These are phyloP conservation scores for Ictalurus punctatus DNA, from an alignment of 2,113 vertebrate species.

Conservation along the genomic window DNA sequence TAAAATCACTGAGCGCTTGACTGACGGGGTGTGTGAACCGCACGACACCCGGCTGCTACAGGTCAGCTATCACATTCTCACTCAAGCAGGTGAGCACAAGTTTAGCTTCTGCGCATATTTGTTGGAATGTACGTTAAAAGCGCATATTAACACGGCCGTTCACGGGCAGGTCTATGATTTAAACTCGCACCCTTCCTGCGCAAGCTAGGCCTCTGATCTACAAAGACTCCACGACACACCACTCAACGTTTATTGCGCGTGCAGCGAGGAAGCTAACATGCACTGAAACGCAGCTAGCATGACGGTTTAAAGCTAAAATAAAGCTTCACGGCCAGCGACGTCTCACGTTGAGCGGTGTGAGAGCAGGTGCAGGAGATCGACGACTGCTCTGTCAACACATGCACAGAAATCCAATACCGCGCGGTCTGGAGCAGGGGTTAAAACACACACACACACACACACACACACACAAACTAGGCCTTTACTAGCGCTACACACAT, in stretches of 20 bases:
- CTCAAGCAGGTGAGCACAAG: background rate
- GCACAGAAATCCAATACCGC: slow-evolving; percentile 30
- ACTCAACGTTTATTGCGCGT: background rate
- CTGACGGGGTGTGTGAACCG: slow-evolving; percentile 30
- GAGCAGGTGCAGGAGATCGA: slow-evolving; percentile 34
- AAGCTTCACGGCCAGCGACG: background rate
- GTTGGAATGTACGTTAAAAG: background rate
- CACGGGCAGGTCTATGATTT: background rate
- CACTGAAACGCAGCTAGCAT: background rate
- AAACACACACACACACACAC: slow-evolving; percentile 14
- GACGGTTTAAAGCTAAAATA: slow-evolving; percentile 15
- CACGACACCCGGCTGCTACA: slow-evolving; percentile 5
- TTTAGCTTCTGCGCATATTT: background rate
- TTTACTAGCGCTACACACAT: slow-evolving; percentile 35
- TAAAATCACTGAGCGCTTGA: slow-evolving; percentile 31
- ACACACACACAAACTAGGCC: slow-evolving; percentile 37
- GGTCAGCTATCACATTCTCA: slow-evolving; percentile 29
- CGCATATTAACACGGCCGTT: background rate
- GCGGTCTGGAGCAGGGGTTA: slow-evolving; percentile 23
- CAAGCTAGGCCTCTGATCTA: background rate
- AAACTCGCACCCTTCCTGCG: background rate
- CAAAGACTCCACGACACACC: background rate
- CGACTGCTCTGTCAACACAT: slow-evolving; percentile 45
- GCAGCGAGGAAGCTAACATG: background rate
- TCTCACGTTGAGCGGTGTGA: background rate